These are phyloP conservation scores for Aricia artaxerxes DNA, from an alignment of 2,888 invertebrate species.

Conservation along the genomic window DNA sequence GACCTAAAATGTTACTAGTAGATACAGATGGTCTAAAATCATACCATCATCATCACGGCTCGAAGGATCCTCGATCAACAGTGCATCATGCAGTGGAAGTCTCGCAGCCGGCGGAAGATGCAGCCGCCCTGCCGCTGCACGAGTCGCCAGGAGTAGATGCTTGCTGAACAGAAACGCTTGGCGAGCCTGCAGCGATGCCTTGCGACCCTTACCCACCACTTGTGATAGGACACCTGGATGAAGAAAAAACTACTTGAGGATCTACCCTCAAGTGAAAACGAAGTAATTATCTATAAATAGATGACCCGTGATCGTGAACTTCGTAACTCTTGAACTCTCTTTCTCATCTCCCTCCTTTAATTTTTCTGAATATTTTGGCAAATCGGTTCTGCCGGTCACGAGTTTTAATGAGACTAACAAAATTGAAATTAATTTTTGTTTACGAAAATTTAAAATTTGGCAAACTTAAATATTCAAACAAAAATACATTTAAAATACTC, in stretches of 20 bases:
- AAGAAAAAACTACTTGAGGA: neutral
- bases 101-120: constrained; percentile 92
- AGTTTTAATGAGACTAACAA: no score
- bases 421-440: no score
- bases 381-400: no score
- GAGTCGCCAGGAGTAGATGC: constrained; percentile 91
- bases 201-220: constrained; percentile 81
- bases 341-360: no score
- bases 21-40: neutral
- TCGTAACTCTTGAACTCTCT: no score
- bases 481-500: no score
- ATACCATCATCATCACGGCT: constrained; percentile 85
- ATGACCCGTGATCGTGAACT: no score
- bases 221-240: constrained; percentile 86
- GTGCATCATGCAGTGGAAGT: constrained; percentile 90
- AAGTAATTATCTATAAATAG: no score
- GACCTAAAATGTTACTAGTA: neutral
- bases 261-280: no score
- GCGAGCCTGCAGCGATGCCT: constrained; percentile 74
- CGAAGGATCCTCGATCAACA: constrained; percentile 91
- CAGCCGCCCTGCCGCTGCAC: constrained; percentile 90
- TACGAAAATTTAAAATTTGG: no score
- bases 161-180: constrained; percentile 96
- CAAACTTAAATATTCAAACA: no score
- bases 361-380: no score